These are phyloP conservation scores for Todiramphus chloris DNA, from an alignment of 2,113 vertebrate genomes.

Conservation along the genomic window DNA sequence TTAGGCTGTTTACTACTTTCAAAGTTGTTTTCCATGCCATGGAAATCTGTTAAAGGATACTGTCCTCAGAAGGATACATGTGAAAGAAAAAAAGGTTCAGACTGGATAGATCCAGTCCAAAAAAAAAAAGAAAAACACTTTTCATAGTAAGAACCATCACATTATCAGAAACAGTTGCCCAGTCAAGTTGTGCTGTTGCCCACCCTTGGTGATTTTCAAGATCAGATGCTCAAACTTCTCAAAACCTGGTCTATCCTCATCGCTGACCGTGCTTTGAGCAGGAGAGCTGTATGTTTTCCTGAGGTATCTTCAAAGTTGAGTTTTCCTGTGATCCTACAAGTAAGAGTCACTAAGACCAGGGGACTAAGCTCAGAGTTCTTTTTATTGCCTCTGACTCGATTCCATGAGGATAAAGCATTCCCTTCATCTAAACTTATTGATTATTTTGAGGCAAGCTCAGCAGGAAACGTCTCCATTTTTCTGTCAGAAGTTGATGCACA, in stretches of 20 bases:
- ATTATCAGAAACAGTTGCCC: neutral
- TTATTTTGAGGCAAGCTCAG: neutral
- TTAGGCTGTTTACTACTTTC: neutral
- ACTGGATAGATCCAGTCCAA: neutral
- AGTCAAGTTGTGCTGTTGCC: neutral
- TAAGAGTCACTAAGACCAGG: neutral
- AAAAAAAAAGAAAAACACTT: neutral
- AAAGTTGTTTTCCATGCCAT: neutral
- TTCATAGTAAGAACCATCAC: neutral
- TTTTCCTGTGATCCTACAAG: neutral
- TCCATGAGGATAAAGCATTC: neutral
- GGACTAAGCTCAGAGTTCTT: neutral
- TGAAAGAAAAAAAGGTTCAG: neutral
- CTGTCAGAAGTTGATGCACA: neutral
- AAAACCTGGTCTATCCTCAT: neutral
- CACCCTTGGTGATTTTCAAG: neutral
- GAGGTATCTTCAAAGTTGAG: neutral
- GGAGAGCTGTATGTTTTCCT: neutral
- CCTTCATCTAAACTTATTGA: neutral
- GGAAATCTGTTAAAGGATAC: neutral
- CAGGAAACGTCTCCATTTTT: neutral
- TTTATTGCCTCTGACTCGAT: neutral
- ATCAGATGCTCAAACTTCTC: neutral
- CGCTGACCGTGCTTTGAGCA: neutral
- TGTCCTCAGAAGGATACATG: neutral